Percentiles rank a stretch among this genome's conserved stretches.
Evolutionary conservation across 2,888 invertebrate genomes (phyloP).

Genomic region (Sinohyriopsis cumingii): DNA sequence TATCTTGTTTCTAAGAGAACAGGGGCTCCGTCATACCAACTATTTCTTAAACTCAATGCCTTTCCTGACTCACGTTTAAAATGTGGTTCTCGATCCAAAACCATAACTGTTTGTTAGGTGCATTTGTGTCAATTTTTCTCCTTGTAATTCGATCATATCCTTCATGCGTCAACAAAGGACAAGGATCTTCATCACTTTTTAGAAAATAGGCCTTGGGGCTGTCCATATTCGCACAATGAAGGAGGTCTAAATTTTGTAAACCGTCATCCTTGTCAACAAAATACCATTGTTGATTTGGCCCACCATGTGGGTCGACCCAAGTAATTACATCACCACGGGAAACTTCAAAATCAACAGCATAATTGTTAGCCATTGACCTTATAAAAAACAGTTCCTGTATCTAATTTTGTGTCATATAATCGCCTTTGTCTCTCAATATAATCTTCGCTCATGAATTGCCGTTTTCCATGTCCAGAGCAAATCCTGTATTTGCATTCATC

Average conservation of each 20-base stretch:
- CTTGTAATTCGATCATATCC: neutral
- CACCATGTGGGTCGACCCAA: too few species aligned
- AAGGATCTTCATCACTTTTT: conserved; percentile 3
- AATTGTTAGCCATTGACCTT: too few species aligned
- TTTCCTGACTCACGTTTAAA: neutral
- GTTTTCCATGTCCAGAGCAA: neutral
- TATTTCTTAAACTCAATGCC: neutral
- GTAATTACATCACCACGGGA: too few species aligned
- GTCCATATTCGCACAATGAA: neutral
- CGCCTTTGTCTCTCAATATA: neutral
- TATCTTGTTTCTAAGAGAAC: conserved; percentile 2
- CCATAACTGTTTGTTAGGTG: neutral
- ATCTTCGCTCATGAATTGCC: neutral
- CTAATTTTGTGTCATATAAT: too few species aligned
- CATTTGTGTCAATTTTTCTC: neutral
- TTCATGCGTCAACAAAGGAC: neutral
- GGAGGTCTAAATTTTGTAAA: neutral
- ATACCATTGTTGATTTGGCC: neutral
- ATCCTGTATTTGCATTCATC: neutral
- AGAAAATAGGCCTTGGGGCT: neutral
- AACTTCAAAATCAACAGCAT: too few species aligned
- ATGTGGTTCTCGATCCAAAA: conserved; percentile 5
- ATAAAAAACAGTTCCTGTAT: too few species aligned
- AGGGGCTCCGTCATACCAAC: neutral
- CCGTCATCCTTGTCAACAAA: conserved; percentile 1